A percentile compares a stretch with the other conserved stretches of the same genome.
Evolutionary conservation across 1,140 invertebrate genomes (phyloP).

Genomic region (Drusus annulatus): DNA sequence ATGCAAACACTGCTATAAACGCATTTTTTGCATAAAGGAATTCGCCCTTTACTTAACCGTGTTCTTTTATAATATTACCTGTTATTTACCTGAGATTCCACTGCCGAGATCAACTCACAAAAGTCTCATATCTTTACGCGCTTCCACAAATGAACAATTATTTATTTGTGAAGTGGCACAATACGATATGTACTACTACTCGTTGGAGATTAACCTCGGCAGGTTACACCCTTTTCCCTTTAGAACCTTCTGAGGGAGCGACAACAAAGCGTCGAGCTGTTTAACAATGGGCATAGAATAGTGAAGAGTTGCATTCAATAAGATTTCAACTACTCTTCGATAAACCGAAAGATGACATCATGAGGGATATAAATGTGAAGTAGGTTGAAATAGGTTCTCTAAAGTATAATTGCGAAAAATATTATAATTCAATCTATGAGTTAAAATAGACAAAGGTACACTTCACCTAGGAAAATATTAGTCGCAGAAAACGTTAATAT

Average conservation of each 20-base stretch:
- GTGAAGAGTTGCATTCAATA: constrained; percentile 9
- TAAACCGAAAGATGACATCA: too few species aligned
- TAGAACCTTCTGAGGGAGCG: background rate
- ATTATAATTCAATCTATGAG: too few species aligned
- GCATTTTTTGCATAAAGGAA: background rate
- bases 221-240: constrained; percentile 4
- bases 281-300: background rate
- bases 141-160: constrained; percentile 4
- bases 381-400: too few species aligned
- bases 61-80: background rate
- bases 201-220: background rate
- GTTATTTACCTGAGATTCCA: background rate
- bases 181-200: background rate
- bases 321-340: background rate
- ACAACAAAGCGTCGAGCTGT: background rate
- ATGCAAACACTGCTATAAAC: background rate
- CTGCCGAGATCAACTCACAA: too few species aligned
- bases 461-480: too few species aligned
- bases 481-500: too few species aligned
- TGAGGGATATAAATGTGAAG: too few species aligned
- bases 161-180: background rate
- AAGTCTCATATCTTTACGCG: background rate
- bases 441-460: too few species aligned
- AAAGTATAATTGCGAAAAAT: too few species aligned
- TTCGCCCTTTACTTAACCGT: background rate